Evolutionary conservation across 2,888 invertebrate genomes (phyloP).

Genomic region (Dorcus parallelipipedus): DNA sequence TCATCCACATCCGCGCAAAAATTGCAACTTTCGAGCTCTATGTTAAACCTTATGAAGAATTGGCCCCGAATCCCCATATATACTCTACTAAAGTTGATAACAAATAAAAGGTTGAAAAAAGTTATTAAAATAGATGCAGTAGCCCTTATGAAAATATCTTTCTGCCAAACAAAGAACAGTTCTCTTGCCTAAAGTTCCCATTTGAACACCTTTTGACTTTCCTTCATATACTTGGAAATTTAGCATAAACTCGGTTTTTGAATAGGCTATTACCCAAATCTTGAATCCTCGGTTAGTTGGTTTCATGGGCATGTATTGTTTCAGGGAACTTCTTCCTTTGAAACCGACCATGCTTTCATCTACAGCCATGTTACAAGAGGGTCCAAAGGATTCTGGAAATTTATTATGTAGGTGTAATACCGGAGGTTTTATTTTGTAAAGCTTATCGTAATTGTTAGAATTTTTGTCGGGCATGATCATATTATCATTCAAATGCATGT

Average conservation of each 20-base stretch:
- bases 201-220: conserved; percentile 20
- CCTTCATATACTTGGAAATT: conserved; percentile 29
- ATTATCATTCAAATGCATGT: neutral
- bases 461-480: neutral
- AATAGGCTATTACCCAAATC: conserved; percentile 26
- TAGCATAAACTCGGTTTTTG: conserved; percentile 23
- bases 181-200: conserved; percentile 27
- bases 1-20: no score
- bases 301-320: conserved; percentile 28
- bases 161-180: conserved; percentile 25
- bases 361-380: conserved; percentile 11
- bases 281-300: conserved; percentile 27
- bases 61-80: no score
- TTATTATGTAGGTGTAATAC: conserved; percentile 13
- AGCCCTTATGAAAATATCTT: no score
- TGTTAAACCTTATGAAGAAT: no score
- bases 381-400: conserved; percentile 12
- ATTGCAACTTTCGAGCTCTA: no score
- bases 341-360: conserved; percentile 19
- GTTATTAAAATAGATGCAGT: no score
- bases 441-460: conserved; percentile 20
- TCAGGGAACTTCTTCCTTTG: conserved; percentile 19
- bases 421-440: conserved; percentile 26
- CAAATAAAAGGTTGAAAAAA: no score
- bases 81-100: no score